These are phyloP conservation scores for Pangasianodon hypophthalmus DNA, from an alignment of 2,113 vertebrate genomes.

Conservation along the genomic window DNA sequence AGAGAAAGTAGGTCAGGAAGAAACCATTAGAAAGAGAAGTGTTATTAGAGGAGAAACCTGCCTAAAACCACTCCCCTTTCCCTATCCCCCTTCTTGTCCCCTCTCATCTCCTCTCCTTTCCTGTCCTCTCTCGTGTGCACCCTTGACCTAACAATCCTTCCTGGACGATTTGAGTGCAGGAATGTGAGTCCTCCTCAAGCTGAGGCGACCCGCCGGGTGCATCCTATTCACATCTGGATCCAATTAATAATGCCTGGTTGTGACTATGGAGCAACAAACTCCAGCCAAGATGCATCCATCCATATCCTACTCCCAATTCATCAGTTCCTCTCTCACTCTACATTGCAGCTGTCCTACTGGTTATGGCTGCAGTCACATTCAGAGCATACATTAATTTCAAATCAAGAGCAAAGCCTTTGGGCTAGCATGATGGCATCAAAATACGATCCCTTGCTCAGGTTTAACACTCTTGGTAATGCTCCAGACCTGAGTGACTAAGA, in stretches of 20 bases:
- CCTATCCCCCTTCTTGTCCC: constrained; percentile 29
- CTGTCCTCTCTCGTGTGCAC: constrained; percentile 44
- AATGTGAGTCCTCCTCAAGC: constrained; percentile 57
- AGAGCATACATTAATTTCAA: not conserved
- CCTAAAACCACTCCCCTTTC: not conserved
- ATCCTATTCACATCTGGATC: constrained; percentile 59
- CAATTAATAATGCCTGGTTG: constrained; percentile 46
- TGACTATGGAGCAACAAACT: constrained; percentile 23
- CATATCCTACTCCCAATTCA: constrained; percentile 36
- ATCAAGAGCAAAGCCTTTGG: not conserved
- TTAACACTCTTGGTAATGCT: not conserved
- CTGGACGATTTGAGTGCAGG: constrained; percentile 59
- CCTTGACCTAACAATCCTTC: constrained; percentile 56
- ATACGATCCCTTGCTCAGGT: not conserved
- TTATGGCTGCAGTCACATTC: not conserved
- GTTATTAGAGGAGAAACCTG: not conserved
- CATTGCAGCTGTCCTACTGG: constrained; percentile 8
- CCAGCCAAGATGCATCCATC: constrained; percentile 38
- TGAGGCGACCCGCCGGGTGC: constrained; percentile 51
- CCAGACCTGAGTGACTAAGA: not conserved
- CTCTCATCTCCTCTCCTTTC: constrained; percentile 58
- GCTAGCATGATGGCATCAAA: not conserved
- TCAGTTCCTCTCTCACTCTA: constrained; percentile 1
- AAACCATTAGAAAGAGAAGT: constrained; percentile 6
- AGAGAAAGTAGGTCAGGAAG: constrained; percentile 67